phyloP scores from a whole-genome alignment of 2,797 vertebrate species.

The Spinibarbus caldwelli region DNA sequence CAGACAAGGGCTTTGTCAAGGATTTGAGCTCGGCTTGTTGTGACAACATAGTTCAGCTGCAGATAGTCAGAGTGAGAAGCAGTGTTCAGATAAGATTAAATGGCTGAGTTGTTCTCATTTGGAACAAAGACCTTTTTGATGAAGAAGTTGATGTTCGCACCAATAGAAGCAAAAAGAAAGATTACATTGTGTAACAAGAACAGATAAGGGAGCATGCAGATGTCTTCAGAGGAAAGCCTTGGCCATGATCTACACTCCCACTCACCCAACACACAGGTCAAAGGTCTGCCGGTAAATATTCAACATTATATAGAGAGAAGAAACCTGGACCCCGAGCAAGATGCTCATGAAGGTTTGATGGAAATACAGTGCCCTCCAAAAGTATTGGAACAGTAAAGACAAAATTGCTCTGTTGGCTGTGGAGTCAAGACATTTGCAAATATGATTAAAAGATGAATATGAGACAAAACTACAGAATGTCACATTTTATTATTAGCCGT shows the following conservation, averaged over 20 bases:
- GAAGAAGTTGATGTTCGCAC: conserved; percentile 24
- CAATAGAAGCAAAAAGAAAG: conserved; percentile 60
- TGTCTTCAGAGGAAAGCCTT: conserved; percentile 7
- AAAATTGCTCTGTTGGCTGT: too few relatives aligned
- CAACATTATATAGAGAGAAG: conserved; percentile 2
- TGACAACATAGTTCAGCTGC: conserved; percentile 37
- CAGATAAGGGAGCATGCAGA: conserved; percentile 44
- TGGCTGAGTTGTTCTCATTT: conserved; percentile 35
- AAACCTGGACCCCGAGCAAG: background rate
- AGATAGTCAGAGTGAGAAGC: conserved; percentile 43
- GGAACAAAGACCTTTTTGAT: conserved; percentile 49
- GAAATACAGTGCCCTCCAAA: too few relatives aligned
- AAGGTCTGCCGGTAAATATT: conserved; percentile 41
- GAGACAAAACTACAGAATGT: too few relatives aligned
- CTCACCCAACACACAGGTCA: conserved; percentile 3
- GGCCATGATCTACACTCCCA: conserved; percentile 51
- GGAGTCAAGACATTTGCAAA: too few relatives aligned
- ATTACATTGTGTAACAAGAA: conserved; percentile 58
- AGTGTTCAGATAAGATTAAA: conserved; percentile 27
- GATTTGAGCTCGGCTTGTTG: conserved; percentile 36
- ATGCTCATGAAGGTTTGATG: background rate
- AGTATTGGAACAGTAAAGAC: too few relatives aligned
- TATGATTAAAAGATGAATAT: too few relatives aligned
- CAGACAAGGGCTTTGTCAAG: conserved; percentile 29
- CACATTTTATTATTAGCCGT: too few relatives aligned